phyloP scores from a whole-genome alignment of 2,888 invertebrate species.

The Rhagium mordax region DNA sequence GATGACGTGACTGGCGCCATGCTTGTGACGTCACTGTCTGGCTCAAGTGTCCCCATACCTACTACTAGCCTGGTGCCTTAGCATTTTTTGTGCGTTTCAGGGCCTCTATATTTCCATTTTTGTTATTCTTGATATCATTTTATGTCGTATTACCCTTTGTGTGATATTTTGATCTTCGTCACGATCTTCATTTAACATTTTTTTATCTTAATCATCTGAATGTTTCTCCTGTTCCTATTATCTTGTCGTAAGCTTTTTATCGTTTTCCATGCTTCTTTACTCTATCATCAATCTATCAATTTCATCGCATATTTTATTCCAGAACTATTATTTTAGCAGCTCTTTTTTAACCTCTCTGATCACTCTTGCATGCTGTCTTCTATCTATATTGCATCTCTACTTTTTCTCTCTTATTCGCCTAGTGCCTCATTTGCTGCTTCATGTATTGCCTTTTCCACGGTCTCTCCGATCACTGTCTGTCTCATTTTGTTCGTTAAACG shows the following conservation, averaged over 20 bases:
- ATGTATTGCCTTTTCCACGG: background rate
- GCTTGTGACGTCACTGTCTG: too few species aligned
- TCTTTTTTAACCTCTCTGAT: background rate
- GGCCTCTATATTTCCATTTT: too few species aligned
- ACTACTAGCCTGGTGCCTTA: too few species aligned
- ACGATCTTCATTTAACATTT: background rate
- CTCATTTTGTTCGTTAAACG: background rate
- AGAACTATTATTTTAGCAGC: background rate
- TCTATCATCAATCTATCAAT: background rate
- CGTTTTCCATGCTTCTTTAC: background rate
- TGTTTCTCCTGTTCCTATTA: background rate
- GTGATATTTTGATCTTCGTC: too few species aligned
- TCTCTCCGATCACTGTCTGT: background rate
- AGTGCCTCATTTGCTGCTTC: background rate
- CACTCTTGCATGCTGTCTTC: background rate
- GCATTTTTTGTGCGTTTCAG: too few species aligned
- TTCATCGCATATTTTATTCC: background rate
- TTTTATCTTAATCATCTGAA: background rate
- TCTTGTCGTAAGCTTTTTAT: background rate
- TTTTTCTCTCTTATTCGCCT: background rate
- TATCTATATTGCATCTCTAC: background rate
- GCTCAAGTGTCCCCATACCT: too few species aligned
- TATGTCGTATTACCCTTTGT: too few species aligned
- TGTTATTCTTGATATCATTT: too few species aligned
- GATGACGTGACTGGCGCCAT: too few species aligned